Conservation (phyloP, 2,888 invertebrate genomes). For the Tenthredo amoena region DNA sequence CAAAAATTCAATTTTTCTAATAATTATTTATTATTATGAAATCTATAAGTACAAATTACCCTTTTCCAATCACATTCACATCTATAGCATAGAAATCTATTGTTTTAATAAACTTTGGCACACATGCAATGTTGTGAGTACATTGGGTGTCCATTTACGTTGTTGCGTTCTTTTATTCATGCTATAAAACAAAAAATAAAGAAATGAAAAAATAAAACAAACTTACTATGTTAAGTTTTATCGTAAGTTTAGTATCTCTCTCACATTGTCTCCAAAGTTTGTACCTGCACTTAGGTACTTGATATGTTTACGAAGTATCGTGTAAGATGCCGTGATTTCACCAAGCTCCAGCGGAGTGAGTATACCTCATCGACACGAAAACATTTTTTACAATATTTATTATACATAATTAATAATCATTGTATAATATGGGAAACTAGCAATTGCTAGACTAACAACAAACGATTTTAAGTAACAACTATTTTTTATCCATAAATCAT, state of each 20-base stretch:
- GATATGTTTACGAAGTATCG: constrained; percentile 74
- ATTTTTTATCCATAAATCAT: not conserved
- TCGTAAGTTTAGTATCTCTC: constrained; percentile 59
- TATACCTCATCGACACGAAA: constrained; percentile 70
- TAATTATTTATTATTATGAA: constrained; percentile 62
- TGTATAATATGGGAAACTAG: constrained; percentile 64
- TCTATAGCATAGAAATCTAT: constrained; percentile 53
- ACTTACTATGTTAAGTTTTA: constrained; percentile 17
- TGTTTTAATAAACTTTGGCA: constrained; percentile 64
- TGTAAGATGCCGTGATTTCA: constrained; percentile 70
- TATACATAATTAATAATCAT: constrained; percentile 58
- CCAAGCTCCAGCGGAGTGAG: constrained; percentile 74
- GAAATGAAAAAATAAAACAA: not conserved
- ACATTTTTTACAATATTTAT: constrained; percentile 56
- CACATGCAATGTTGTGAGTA: constrained; percentile 77
- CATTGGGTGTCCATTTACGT: constrained; percentile 72
- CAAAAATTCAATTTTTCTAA: constrained; percentile 66
- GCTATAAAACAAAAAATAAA: not conserved
- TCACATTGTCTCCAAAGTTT: constrained; percentile 71
- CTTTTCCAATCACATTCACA: not conserved
- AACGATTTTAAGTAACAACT: not conserved
- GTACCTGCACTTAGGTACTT: constrained; percentile 75
- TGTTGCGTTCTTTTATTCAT: constrained; percentile 52
- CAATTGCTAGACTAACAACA: constrained; percentile 60
- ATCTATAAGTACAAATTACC: not conserved